phyloP scores from a whole-genome alignment of 2,113 vertebrate species.

The Canis aureus region DNA sequence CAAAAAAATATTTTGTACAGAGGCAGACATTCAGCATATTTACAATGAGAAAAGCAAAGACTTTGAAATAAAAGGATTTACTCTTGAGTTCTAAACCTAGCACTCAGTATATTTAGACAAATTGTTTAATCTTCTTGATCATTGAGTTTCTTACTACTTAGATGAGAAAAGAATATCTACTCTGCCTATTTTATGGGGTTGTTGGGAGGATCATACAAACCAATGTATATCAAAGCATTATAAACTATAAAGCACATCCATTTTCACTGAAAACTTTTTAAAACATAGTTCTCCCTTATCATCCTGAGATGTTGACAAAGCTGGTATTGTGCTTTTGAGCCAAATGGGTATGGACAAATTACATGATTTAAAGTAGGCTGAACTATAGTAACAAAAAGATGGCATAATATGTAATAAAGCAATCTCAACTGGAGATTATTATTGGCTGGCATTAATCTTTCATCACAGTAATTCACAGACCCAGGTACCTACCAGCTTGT shows the following conservation, averaged over 20 bases:
- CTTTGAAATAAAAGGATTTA: constrained; percentile 3
- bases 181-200: not conserved
- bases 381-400: not conserved
- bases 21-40: not conserved
- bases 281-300: not conserved
- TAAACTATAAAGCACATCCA: not conserved
- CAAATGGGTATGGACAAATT: not conserved
- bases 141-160: not conserved
- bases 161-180: not conserved
- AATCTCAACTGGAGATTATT: not conserved
- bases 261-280: not conserved
- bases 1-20: not conserved
- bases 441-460: not conserved
- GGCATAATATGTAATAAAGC: not conserved
- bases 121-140: not conserved
- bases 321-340: not conserved
- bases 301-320: not conserved
- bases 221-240: not conserved
- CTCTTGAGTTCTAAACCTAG: not conserved
- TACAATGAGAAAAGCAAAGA: not conserved
- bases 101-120: not conserved
- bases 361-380: not conserved
- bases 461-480: not conserved
- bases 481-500: not conserved
- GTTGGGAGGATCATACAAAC: not conserved